Percentiles rank a stretch among this genome's conserved stretches.
These are phyloP conservation scores for Clepsis dumicolana DNA, from an alignment of 2,888 invertebrate species.

Conservation along the genomic window DNA sequence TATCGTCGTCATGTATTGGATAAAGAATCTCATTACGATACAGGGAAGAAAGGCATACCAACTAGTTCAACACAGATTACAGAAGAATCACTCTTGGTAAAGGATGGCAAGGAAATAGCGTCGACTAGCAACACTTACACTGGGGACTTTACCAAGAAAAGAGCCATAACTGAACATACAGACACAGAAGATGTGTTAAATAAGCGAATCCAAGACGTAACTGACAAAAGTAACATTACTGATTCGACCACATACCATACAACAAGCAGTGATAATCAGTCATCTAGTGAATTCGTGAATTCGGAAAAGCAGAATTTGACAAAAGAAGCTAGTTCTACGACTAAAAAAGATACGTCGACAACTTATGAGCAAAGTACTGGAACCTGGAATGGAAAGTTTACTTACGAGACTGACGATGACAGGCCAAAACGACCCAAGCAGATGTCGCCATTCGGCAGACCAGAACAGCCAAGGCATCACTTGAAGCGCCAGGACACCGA, in stretches of 20 bases:
- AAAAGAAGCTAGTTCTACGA: slow-evolving; percentile 72
- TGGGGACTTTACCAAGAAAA: slow-evolving; percentile 78
- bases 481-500: slow-evolving; percentile 80
- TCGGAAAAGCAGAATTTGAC: slow-evolving; percentile 79
- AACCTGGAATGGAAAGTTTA: slow-evolving; percentile 86
- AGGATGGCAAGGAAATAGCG: slow-evolving; percentile 79
- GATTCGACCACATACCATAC: slow-evolving; percentile 60
- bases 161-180: slow-evolving; percentile 72
- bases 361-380: slow-evolving; percentile 80
- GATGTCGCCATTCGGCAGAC: slow-evolving; percentile 76
- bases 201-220: slow-evolving; percentile 60
- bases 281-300: slow-evolving; percentile 68
- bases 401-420: slow-evolving; percentile 80
- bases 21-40: slow-evolving; percentile 86
- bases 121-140: slow-evolving; percentile 76
- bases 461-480: slow-evolving; percentile 76
- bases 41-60: slow-evolving; percentile 84
- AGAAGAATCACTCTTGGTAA: slow-evolving; percentile 76
- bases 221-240: slow-evolving; percentile 54
- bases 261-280: slow-evolving; percentile 62
- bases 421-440: slow-evolving; percentile 75
- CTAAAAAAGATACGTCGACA: slow-evolving; percentile 76
- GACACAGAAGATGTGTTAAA: slow-evolving; percentile 63
- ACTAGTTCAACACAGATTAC: slow-evolving; percentile 74
- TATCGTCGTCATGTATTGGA: slow-evolving; percentile 84